A percentile compares a stretch with the other conserved stretches of the same genome.
phyloP scores from a whole-genome alignment of 2,888 invertebrate genomes.

The Trichacis sp. region DNA sequence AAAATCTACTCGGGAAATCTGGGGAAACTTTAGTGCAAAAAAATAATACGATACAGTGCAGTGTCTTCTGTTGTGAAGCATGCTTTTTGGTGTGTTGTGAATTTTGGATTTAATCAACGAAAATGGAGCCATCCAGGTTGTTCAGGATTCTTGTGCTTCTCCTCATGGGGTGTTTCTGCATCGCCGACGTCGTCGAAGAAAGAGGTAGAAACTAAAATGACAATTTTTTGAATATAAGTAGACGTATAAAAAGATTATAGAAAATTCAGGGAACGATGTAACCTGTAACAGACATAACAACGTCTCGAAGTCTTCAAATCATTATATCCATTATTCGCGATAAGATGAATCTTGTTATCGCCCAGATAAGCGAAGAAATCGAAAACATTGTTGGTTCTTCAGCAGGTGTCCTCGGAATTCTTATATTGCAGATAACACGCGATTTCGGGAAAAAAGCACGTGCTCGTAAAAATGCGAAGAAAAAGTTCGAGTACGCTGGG shows the following conservation, averaged over 20 bases:
- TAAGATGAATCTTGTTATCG: background rate
- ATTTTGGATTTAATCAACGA: too few species aligned
- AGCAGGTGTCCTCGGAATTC: too few species aligned
- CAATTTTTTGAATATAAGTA: too few species aligned
- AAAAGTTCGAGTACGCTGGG: conserved; percentile 28
- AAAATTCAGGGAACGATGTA: too few species aligned
- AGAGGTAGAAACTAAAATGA: too few species aligned
- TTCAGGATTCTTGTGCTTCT: conserved; percentile 40
- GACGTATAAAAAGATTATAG: too few species aligned
- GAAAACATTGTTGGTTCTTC: background rate
- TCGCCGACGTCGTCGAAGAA: conserved; percentile 61
- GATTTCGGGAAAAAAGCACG: background rate
- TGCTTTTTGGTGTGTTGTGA: conserved; percentile 58
- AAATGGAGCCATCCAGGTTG: conserved; percentile 17
- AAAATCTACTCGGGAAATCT: too few species aligned
- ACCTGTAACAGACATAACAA: background rate
- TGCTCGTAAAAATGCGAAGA: background rate
- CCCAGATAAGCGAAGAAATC: background rate
- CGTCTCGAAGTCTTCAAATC: background rate
- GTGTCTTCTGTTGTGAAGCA: conserved; percentile 56
- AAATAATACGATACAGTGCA: too few species aligned
- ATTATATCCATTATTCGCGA: background rate
- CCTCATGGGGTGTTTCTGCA: conserved; percentile 43
- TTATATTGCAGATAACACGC: background rate
- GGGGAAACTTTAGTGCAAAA: too few species aligned